A percentile compares a stretch with the other conserved stretches of the same genome.
phyloP scores from a whole-genome alignment of 2,888 invertebrate genomes.

The Diarsia brunnea region DNA sequence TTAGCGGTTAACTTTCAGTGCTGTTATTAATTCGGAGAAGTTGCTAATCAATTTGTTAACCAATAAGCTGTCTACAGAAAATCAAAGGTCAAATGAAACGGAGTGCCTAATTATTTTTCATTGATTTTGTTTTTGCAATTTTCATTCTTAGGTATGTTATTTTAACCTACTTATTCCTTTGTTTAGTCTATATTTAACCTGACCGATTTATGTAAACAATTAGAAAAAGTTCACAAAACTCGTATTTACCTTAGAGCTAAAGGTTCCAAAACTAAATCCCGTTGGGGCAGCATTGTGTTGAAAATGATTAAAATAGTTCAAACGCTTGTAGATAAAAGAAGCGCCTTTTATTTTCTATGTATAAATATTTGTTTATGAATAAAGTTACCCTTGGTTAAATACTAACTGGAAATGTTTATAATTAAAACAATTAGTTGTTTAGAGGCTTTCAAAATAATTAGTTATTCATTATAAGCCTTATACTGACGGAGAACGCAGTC shows the following conservation, averaged over 20 bases:
- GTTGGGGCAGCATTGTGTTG: background rate
- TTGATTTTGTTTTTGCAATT: background rate
- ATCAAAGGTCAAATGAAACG: conserved; percentile 28
- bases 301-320: conserved; percentile 24
- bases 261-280: background rate
- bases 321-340: background rate
- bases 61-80: conserved; percentile 53
- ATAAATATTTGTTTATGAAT: conserved; percentile 13
- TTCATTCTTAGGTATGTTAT: background rate
- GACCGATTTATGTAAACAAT: background rate
- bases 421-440: background rate
- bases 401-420: background rate
- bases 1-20: conserved; percentile 44
- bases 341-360: background rate
- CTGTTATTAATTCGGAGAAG: conserved; percentile 50
- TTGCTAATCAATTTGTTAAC: conserved; percentile 49
- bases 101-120: background rate
- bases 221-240: background rate
- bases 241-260: background rate
- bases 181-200: background rate
- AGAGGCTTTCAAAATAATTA: background rate
- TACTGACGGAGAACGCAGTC: too few species aligned
- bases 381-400: background rate
- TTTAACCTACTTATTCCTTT: background rate
- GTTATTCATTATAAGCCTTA: background rate